phyloP scores from a whole-genome alignment of 2,113 vertebrate species.

The Coryphaenoides rupestris region DNA sequence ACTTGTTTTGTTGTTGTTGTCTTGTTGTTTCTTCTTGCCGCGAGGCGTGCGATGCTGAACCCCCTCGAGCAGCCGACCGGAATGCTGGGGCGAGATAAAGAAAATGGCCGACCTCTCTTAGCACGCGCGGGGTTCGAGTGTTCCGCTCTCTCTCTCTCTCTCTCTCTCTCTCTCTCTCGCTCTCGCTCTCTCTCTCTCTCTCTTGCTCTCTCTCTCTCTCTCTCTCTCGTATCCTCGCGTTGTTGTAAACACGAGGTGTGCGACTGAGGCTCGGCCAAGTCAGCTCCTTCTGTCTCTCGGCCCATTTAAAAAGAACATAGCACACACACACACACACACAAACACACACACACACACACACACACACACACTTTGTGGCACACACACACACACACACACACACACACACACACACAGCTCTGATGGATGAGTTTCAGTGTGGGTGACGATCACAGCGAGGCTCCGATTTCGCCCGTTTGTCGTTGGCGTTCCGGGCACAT shows the following conservation, averaged over 20 bases:
- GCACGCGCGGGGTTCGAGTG: slow-evolving; percentile 69
- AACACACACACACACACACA: too few relatives aligned
- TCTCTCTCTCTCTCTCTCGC: too few relatives aligned
- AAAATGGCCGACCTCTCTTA: slow-evolving; percentile 54
- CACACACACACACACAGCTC: slow-evolving; percentile 37
- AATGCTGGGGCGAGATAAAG: slow-evolving; percentile 71
- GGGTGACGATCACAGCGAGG: slow-evolving; percentile 52
- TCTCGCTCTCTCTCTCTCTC: too few relatives aligned
- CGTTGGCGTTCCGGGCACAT: slow-evolving; percentile 64
- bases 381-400: too few relatives aligned
- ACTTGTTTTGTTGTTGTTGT: slow-evolving; percentile 49
- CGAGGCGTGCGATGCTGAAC: slow-evolving; percentile 31
- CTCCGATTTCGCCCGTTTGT: too few relatives aligned
- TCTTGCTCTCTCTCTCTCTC: too few relatives aligned
- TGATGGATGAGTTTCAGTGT: slow-evolving; percentile 45
- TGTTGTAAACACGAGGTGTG: slow-evolving; percentile 64
- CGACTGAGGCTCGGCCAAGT: slow-evolving; percentile 64
- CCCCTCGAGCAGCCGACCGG: slow-evolving; percentile 63
- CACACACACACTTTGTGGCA: too few relatives aligned
- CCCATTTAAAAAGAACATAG: slow-evolving; percentile 50
- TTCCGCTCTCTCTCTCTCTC: slow-evolving; percentile 69
- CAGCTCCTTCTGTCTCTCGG: slow-evolving; percentile 36
- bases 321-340: too few relatives aligned
- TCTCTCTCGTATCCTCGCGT: slow-evolving; percentile 69
- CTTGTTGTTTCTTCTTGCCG: too few relatives aligned